A percentile compares a stretch with the other conserved stretches of the same genome.
Evolutionary conservation across 2,113 vertebrate species (phyloP).

Genomic region (Sebastes schlegelii): DNA sequence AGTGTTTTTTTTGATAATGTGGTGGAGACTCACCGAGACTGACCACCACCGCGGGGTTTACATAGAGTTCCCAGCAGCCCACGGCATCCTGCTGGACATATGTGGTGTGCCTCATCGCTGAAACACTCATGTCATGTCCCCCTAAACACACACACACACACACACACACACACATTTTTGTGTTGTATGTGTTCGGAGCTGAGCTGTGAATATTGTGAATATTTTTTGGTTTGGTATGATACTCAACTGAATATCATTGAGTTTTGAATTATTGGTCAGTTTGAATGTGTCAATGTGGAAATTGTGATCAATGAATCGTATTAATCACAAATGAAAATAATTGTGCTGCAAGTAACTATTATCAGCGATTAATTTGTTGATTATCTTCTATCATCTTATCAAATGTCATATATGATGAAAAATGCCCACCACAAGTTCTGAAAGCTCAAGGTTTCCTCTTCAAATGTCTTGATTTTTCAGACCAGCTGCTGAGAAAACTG

Average conservation of each 20-base stretch:
- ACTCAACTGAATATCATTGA: neutral
- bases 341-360: too few species aligned
- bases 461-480: too few species aligned
- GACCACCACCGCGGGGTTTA: conserved; percentile 21
- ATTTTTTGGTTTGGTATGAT: neutral
- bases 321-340: too few species aligned
- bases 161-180: neutral
- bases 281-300: neutral
- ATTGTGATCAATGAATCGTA: too few species aligned
- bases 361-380: too few species aligned
- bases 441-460: too few species aligned
- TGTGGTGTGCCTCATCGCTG: conserved; percentile 5
- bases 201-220: neutral
- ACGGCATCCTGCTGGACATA: conserved; percentile 23
- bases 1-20: conserved; percentile 28
- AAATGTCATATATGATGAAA: too few species aligned
- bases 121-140: neutral
- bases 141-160: too few species aligned
- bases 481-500: too few species aligned
- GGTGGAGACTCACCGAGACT: conserved; percentile 40
- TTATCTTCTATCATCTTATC: too few species aligned
- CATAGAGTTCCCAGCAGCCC: conserved; percentile 31
- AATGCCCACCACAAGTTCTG: too few species aligned
- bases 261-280: neutral
- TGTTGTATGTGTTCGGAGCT: neutral